Conservation (phyloP, 2,888 invertebrate genomes). For the Drosophila anceps region DNA sequence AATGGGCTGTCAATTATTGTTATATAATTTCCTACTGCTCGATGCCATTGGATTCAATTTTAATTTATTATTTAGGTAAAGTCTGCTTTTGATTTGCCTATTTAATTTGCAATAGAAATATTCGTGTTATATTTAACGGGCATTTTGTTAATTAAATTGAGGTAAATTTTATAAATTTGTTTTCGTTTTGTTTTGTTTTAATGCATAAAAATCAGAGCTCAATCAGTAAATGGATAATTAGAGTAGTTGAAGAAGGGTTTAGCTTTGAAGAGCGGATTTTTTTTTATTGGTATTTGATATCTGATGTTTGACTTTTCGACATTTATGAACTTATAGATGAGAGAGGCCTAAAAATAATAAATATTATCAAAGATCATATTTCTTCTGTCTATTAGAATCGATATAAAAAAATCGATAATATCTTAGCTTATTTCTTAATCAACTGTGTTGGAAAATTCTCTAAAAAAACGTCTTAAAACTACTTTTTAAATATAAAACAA, state of each 20-base stretch:
- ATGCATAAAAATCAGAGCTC: conserved; percentile 8
- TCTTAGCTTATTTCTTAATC: too few species aligned
- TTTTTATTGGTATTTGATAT: not conserved
- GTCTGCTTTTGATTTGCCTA: conserved; percentile 26
- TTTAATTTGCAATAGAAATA: conserved; percentile 39
- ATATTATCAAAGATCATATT: not conserved
- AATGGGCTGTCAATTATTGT: conserved; percentile 69
- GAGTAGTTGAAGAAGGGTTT: not conserved
- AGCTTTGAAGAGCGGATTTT: not conserved
- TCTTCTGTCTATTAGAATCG: too few species aligned
- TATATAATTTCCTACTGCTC: conserved; percentile 25
- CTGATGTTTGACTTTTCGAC: not conserved
- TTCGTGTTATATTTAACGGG: conserved; percentile 7
- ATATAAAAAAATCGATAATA: too few species aligned
- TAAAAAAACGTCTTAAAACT: not conserved
- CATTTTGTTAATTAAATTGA: conserved; percentile 20
- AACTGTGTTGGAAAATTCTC: conserved; percentile 23
- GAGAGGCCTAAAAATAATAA: not conserved
- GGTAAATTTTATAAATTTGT: conserved; percentile 7
- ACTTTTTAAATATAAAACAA: not conserved
- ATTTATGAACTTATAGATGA: not conserved
- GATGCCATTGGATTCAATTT: conserved; percentile 34
- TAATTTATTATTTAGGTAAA: conserved; percentile 40
- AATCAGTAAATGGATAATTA: not conserved
- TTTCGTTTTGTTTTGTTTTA: not conserved